Conservation (phyloP, 1,140 invertebrate species). For the Drosophila quadrilineata region DNA sequence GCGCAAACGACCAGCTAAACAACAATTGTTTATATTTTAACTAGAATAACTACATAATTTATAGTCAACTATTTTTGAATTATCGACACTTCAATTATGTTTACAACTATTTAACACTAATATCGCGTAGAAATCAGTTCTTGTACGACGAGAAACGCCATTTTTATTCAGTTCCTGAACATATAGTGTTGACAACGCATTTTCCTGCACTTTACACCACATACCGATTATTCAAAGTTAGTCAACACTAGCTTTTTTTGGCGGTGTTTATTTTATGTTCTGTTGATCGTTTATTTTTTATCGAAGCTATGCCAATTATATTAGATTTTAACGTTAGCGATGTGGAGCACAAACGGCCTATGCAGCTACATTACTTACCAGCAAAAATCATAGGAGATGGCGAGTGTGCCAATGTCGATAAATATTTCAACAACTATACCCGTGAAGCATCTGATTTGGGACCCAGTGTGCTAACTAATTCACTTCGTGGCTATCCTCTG, state of each 20-base stretch:
- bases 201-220: slow-evolving; percentile 9
- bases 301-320: slow-evolving; percentile 81
- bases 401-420: slow-evolving; percentile 85
- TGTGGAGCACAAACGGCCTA: slow-evolving; percentile 73
- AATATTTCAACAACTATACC: slow-evolving; percentile 87
- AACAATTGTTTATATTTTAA: slow-evolving; percentile 20
- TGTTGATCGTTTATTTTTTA: slow-evolving; percentile 18
- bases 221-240: neutral
- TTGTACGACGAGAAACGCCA: slow-evolving; percentile 55
- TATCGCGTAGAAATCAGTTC: slow-evolving; percentile 48
- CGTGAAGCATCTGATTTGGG: slow-evolving; percentile 77
- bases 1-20: slow-evolving; percentile 9
- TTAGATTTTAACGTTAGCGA: slow-evolving; percentile 82
- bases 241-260: slow-evolving; percentile 32
- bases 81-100: slow-evolving; percentile 21
- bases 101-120: slow-evolving; percentile 38
- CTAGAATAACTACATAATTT: slow-evolving; percentile 38
- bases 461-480: slow-evolving; percentile 81
- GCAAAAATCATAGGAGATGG: slow-evolving; percentile 88
- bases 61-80: slow-evolving; percentile 1
- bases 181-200: slow-evolving; percentile 8
- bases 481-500: slow-evolving; percentile 86
- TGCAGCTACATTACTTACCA: slow-evolving; percentile 86
- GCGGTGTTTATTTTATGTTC: slow-evolving; percentile 32
- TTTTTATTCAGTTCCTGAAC: slow-evolving; percentile 47